A percentile compares a stretch with the other conserved stretches of the same genome.
These are phyloP conservation scores for Meliscaeva auricollis DNA, from an alignment of 2,888 invertebrate genomes.

Conservation along the genomic window DNA sequence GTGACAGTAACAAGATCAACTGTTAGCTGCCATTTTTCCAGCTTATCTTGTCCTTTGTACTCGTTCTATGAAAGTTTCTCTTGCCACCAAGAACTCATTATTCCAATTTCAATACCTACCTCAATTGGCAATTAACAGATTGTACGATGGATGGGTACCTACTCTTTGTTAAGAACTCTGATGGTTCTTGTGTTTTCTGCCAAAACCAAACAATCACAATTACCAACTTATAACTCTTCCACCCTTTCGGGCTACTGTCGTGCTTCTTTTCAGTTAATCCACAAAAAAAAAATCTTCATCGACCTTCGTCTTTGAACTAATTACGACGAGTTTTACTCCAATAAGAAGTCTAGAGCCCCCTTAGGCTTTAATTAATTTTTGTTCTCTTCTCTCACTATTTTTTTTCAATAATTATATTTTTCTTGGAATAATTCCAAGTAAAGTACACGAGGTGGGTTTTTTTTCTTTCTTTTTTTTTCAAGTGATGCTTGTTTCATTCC, in stretches of 20 bases:
- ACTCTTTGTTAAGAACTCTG: conserved; percentile 7
- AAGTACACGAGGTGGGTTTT: not conserved
- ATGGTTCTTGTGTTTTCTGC: not conserved
- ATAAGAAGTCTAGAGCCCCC: not conserved
- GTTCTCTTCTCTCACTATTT: not conserved
- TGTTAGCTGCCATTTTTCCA: no score
- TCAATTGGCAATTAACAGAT: conserved; percentile 32
- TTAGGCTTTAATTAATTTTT: conserved; percentile 64
- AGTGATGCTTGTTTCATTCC: not conserved
- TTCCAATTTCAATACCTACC: conserved; percentile 10
- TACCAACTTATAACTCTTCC: conserved; percentile 1
- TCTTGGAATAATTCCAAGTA: conserved; percentile 53
- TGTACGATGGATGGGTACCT: not conserved
- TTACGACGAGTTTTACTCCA: conserved; percentile 23
- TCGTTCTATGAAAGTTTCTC: not conserved
- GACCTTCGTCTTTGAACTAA: conserved; percentile 71
- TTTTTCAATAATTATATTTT: conserved; percentile 63
- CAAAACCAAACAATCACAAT: not conserved
- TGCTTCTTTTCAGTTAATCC: not conserved
- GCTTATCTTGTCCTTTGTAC: no score
- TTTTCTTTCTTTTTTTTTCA: not conserved
- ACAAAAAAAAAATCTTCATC: not conserved
- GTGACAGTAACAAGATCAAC: no score
- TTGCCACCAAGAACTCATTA: conserved; percentile 21
- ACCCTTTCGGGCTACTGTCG: not conserved